phyloP scores from a whole-genome alignment of 2,888 invertebrate genomes.

The Athrips mouffetella region DNA sequence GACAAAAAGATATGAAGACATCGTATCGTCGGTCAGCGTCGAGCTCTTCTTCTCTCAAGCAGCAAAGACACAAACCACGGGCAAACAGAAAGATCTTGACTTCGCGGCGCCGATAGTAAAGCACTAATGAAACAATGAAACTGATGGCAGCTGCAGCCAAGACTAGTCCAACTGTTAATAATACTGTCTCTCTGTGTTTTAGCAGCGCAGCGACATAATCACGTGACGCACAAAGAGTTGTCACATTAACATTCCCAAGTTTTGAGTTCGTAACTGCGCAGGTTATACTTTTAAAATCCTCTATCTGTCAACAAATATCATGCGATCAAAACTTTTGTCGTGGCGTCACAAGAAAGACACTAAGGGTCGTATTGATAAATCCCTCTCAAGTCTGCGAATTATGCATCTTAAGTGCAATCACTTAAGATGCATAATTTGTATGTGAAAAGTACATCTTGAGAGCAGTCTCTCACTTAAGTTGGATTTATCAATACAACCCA shows the following conservation, averaged over 20 bases:
- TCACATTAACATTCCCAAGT: background rate
- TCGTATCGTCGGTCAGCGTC: conserved; percentile 73
- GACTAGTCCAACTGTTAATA: background rate
- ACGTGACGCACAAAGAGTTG: background rate
- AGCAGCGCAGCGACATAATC: background rate
- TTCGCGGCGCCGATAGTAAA: background rate
- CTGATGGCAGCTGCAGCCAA: background rate
- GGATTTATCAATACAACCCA: no score
- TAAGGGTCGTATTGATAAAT: no score
- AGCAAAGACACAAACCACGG: conserved; percentile 5
- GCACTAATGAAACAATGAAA: background rate
- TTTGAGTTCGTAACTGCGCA: background rate
- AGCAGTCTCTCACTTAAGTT: no score
- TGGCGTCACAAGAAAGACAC: no score
- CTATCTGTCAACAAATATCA: background rate
- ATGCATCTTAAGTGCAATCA: no score
- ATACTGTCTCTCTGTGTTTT: background rate
- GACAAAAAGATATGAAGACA: conserved; percentile 89
- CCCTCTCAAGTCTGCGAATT: no score
- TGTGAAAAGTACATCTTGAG: no score
- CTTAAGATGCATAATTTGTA: no score
- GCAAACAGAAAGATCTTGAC: conserved; percentile 1
- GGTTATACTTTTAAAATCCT: background rate
- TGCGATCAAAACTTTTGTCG: no score
- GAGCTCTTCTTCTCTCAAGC: conserved; percentile 1